phyloP scores from a whole-genome alignment of 1,140 invertebrate species.

The Drosophila rufa region DNA sequence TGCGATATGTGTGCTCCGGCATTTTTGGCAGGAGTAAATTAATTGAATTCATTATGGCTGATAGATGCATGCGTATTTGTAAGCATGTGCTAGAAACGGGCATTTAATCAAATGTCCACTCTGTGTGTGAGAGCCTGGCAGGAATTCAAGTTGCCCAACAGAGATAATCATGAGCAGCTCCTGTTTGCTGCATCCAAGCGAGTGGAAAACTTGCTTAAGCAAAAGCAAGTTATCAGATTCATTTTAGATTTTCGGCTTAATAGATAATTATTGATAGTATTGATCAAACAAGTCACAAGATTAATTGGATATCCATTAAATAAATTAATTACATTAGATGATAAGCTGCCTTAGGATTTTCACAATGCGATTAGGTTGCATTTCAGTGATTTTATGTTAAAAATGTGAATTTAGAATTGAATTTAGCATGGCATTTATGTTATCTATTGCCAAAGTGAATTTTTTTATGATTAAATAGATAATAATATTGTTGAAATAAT shows the following conservation, averaged over 20 bases:
- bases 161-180: constrained; percentile 18
- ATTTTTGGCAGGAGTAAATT: constrained; percentile 71
- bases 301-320: neutral
- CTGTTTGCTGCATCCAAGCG: constrained; percentile 13
- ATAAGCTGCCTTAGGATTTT: neutral
- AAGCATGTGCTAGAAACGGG: constrained; percentile 54
- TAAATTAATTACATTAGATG: neutral
- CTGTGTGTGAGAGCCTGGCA: neutral
- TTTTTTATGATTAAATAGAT: too few species aligned
- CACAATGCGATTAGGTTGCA: too few species aligned
- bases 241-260: neutral
- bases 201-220: constrained; percentile 5
- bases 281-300: neutral
- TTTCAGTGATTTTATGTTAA: too few species aligned
- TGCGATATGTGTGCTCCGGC: constrained; percentile 8
- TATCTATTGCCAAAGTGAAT: too few species aligned
- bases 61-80: constrained; percentile 56
- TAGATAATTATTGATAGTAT: constrained; percentile 2
- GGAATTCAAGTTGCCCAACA: constrained; percentile 25
- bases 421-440: neutral
- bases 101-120: constrained; percentile 67
- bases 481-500: too few species aligned
- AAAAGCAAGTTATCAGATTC: constrained; percentile 17
- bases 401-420: neutral
- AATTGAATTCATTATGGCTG: constrained; percentile 80